These are phyloP conservation scores for Lomographa bimaculata DNA, from an alignment of 2,888 invertebrate species.

Conservation along the genomic window DNA sequence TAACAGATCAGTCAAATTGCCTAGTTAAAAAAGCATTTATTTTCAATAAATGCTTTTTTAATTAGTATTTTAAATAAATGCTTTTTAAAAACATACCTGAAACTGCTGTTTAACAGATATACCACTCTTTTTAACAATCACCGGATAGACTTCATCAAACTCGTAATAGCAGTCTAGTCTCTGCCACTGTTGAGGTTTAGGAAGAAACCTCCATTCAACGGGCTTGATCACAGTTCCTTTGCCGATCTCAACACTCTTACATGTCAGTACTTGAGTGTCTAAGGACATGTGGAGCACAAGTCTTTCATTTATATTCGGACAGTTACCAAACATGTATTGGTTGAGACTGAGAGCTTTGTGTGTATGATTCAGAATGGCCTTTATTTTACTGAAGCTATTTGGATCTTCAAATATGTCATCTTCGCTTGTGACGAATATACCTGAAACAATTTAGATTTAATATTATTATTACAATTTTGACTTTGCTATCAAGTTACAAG, in stretches of 20 bases:
- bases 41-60: too few species aligned
- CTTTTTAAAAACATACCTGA: too few species aligned
- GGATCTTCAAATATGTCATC: slow-evolving; percentile 85
- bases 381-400: slow-evolving; percentile 82
- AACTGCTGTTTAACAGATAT: slow-evolving; percentile 88
- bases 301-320: slow-evolving; percentile 81
- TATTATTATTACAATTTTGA: too few species aligned
- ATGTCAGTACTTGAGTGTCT: slow-evolving; percentile 80
- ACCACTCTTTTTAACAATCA: slow-evolving; percentile 84
- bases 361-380: slow-evolving; percentile 81
- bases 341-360: slow-evolving; percentile 82
- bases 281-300: slow-evolving; percentile 85
- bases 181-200: slow-evolving; percentile 89
- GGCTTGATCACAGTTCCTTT: slow-evolving; percentile 82
- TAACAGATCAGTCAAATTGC: too few species aligned
- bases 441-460: slow-evolving; percentile 52
- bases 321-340: slow-evolving; percentile 85
- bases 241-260: slow-evolving; percentile 85
- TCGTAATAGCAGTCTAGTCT: slow-evolving; percentile 89
- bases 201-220: slow-evolving; percentile 90
- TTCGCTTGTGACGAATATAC: slow-evolving; percentile 89
- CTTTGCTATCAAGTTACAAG: too few species aligned
- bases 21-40: too few species aligned
- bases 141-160: slow-evolving; percentile 89
- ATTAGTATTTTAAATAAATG: too few species aligned